Base-by-base conservation (phyloP, 2,888 invertebrate genomes). In the Aquatica leii region DNA sequence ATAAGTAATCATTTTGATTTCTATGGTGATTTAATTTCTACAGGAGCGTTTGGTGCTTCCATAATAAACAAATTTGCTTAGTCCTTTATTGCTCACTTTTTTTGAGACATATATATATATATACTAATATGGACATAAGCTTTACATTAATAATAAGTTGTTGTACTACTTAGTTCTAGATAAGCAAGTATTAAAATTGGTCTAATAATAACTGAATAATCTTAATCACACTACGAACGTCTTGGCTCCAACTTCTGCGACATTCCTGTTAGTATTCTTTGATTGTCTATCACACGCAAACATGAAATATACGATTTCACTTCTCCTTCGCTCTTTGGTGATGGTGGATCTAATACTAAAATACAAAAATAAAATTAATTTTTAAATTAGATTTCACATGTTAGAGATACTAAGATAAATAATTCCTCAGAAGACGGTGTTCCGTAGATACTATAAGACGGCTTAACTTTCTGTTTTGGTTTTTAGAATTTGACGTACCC, bases 231-330 rank as follows among this genome's bases (percentile, higher is more conserved):
- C 78, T 84, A 85, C 72, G 84, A 83, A 69, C 88, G 82, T 70
- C 86, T 83, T 62, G 88, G 88, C 80, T 92, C 92, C 74, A 91
- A 82, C 80, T 90, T 89, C 78, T 92, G 90, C n/a, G 93, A 93
- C 80, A 93, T 84, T 74, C 89, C 88, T 64, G 90, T 91, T 59
- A 94, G 81, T 50, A 88, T 85, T 73, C 90, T 83, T 79, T 93
- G 92, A 83, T 92, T 92, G 83, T 94, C 93, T 75, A 93, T 91
- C 54, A 90, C 89, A 71, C 90, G 85, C 72, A 93, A 83, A 78
- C 90, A 89, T 74, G 89, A 86, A 69, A 91, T 88, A 79, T 90
- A 91, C 11, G 87, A 84, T 68, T 87, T 85, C 20, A 90, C 86
- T 76, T 91, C 90, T 46, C 85, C 85, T 75, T 90, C 88, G 74